A percentile compares a stretch with the other conserved stretches of the same genome.
phyloP scores from a whole-genome alignment of 2,797 vertebrate species.

The Eidolon dupreanum region DNA sequence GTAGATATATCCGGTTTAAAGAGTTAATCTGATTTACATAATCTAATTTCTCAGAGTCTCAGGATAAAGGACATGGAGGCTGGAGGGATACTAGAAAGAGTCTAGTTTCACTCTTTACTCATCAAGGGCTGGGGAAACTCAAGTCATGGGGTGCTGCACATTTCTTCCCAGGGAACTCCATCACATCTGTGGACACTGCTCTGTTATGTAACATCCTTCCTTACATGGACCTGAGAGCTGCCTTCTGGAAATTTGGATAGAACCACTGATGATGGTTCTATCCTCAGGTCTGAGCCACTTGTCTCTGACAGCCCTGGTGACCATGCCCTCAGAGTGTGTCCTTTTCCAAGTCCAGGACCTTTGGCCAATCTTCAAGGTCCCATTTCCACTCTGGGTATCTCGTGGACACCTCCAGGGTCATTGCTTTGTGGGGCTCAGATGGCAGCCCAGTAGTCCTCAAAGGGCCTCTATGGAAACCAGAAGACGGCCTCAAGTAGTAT shows the following conservation, averaged over 20 bases:
- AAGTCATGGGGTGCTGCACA: not conserved
- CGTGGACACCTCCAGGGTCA: not conserved
- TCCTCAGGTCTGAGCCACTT: not conserved
- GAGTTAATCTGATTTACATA: not conserved
- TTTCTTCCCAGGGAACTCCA: not conserved
- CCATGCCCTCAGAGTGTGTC: not conserved
- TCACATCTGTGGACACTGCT: not conserved
- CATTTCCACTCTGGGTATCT: not conserved
- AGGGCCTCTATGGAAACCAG: not conserved
- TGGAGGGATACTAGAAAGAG: not conserved
- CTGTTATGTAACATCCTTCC: not conserved
- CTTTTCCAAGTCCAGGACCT: not conserved
- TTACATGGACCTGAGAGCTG: not conserved
- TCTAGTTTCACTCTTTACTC: not conserved
- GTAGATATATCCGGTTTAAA: not conserved
- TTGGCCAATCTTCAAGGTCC: not conserved
- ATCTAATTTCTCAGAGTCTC: constrained; percentile 37
- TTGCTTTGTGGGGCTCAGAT: not conserved
- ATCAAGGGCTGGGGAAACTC: not conserved
- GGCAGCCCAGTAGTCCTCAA: not conserved
- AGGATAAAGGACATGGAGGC: not conserved
- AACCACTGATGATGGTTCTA: not conserved
- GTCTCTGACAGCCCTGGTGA: not conserved
- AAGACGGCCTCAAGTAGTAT: not conserved
- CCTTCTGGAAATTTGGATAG: not conserved